Evolutionary conservation across 2,797 vertebrate species (phyloP).

Genomic region (Perodicticus potto): DNA sequence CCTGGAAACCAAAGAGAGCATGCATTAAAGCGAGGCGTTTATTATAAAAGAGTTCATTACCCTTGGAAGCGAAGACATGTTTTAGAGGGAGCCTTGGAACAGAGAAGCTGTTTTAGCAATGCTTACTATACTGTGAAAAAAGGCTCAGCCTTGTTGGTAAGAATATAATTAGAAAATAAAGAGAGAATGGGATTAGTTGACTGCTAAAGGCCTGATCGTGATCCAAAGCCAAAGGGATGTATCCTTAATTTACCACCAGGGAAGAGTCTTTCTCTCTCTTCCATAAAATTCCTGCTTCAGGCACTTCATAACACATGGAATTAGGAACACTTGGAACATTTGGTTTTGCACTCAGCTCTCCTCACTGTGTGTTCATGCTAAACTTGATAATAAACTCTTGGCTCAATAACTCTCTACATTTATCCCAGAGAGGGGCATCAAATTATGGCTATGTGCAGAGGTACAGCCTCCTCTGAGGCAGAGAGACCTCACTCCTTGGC

Average conservation of each 20-base stretch:
- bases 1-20: constrained; percentile 88
- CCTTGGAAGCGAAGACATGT: constrained; percentile 86
- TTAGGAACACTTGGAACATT: constrained; percentile 70
- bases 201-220: constrained; percentile 38
- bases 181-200: constrained; percentile 76
- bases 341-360: constrained; percentile 71
- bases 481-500: constrained; percentile 48
- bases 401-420: constrained; percentile 69
- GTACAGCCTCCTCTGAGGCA: constrained; percentile 69
- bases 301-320: constrained; percentile 74
- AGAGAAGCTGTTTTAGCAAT: constrained; percentile 80
- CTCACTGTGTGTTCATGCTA: constrained; percentile 64
- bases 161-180: constrained; percentile 80
- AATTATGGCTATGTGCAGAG: constrained; percentile 76
- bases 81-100: constrained; percentile 84
- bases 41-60: constrained; percentile 90
- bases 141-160: constrained; percentile 77
- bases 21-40: constrained; percentile 86
- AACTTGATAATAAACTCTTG: constrained; percentile 81
- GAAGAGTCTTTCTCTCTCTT: constrained; percentile 74
- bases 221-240: constrained; percentile 76
- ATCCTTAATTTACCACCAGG: constrained; percentile 74
- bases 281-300: constrained; percentile 73
- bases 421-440: constrained; percentile 78
- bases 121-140: constrained; percentile 74